These are phyloP conservation scores for Mystacides longicornis DNA, from an alignment of 2,888 invertebrate species.

Conservation along the genomic window DNA sequence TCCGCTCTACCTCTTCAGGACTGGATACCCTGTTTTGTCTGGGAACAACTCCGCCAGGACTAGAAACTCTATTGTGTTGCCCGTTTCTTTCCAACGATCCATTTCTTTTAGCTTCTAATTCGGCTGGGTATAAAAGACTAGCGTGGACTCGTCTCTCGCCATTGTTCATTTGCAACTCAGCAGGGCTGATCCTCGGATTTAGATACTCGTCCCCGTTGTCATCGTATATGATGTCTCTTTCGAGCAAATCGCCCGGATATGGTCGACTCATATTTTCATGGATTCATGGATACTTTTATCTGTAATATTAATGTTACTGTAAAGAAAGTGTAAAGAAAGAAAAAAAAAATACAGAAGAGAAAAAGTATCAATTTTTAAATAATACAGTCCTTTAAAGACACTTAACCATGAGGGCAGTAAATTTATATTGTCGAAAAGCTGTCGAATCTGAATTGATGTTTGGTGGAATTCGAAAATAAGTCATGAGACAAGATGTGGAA, in stretches of 20 bases:
- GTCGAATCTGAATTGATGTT: too few species aligned
- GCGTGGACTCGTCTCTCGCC: not conserved
- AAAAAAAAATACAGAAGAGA: too few species aligned
- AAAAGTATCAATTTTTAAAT: too few species aligned
- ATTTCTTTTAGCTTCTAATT: not conserved
- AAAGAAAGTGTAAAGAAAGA: too few species aligned
- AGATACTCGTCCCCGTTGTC: not conserved
- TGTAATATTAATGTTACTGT: not conserved
- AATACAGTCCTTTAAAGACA: too few species aligned
- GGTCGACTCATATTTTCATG: not conserved
- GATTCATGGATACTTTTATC: not conserved
- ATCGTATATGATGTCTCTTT: slow-evolving; percentile 1
- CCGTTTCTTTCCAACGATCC: not conserved
- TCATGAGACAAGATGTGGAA: too few species aligned
- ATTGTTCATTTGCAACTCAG: not conserved
- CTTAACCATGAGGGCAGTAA: too few species aligned
- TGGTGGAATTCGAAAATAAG: too few species aligned
- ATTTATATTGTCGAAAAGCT: too few species aligned
- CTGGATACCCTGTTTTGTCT: not conserved
- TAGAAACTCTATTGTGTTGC: not conserved
- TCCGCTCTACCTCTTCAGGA: not conserved
- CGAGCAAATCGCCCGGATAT: not conserved
- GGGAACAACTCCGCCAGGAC: not conserved
- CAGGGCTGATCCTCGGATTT: not conserved
- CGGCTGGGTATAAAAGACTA: not conserved